phyloP scores from a whole-genome alignment of 2,113 vertebrate species.

The Chaetops frenatus region DNA sequence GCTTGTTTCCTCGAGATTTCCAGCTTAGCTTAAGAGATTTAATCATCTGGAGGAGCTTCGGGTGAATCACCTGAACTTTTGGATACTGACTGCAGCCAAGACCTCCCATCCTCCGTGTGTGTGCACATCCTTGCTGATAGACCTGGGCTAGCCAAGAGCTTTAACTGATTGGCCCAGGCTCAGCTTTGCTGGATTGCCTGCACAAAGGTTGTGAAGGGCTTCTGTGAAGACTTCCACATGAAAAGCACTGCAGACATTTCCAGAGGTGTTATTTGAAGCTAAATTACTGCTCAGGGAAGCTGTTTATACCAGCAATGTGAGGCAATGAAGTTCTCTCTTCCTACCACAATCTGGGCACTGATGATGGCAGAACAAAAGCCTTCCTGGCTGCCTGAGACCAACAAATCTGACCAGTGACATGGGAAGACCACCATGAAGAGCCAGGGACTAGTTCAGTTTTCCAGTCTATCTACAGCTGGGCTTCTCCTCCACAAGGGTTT shows the following conservation, averaged over 20 bases:
- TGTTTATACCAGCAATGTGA: neutral
- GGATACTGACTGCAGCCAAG: neutral
- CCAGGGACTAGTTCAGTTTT: neutral
- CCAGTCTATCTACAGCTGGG: neutral
- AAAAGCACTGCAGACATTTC: neutral
- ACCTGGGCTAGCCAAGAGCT: neutral
- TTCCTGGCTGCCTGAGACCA: neutral
- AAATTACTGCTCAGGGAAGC: neutral
- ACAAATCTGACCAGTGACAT: neutral
- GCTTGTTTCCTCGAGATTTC: constrained; percentile 13
- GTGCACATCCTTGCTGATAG: neutral
- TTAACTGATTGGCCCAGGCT: constrained; percentile 5
- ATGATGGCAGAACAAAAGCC: neutral
- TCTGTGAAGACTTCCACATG: neutral
- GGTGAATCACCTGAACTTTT: constrained; percentile 48
- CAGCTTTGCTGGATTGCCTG: neutral
- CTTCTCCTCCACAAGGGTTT: neutral
- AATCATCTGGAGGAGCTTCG: neutral
- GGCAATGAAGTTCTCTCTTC: neutral
- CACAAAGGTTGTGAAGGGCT: neutral
- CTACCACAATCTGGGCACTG: neutral
- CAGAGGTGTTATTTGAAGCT: neutral
- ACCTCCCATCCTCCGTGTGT: neutral
- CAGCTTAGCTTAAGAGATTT: neutral
- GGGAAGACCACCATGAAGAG: neutral